Evolutionary conservation across 2,797 vertebrate genomes (phyloP).

Genomic region (Alauda arvensis): DNA sequence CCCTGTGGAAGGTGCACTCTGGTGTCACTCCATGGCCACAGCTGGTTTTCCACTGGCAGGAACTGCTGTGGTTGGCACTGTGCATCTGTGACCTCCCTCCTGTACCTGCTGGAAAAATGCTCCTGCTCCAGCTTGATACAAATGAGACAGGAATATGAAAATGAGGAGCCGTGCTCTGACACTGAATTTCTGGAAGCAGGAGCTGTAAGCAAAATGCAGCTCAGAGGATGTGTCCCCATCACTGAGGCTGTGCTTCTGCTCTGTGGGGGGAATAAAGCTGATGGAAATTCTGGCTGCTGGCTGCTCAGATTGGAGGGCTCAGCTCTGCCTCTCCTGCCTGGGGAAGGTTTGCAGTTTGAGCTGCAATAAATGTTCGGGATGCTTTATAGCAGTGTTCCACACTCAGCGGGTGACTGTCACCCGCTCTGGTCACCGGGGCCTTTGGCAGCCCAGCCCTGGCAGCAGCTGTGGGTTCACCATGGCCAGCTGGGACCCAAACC

Average conservation of each 20-base stretch:
- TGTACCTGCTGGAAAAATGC: neutral
- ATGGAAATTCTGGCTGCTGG: neutral
- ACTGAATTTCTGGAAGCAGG: neutral
- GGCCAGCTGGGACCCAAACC: neutral
- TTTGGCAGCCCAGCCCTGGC: neutral
- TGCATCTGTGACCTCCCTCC: neutral
- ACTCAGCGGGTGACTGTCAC: neutral
- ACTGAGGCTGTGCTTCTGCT: neutral
- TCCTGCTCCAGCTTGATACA: neutral
- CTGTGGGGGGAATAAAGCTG: neutral
- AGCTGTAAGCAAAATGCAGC: neutral
- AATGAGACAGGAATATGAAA: neutral
- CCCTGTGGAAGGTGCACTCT: neutral
- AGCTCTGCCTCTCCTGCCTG: neutral
- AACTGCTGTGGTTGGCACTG: neutral
- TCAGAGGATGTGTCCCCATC: accelerated
- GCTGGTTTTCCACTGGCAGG: neutral
- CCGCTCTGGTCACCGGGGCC: accelerated
- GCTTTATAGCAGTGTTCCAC: neutral
- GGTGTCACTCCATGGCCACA: accelerated
- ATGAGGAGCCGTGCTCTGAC: neutral
- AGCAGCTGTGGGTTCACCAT: neutral
- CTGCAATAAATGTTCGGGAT: neutral
- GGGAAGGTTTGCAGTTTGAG: neutral
- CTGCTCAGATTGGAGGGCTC: neutral